Conservation (phyloP, 2,888 invertebrate species). For the Dryococelus australis region DNA sequence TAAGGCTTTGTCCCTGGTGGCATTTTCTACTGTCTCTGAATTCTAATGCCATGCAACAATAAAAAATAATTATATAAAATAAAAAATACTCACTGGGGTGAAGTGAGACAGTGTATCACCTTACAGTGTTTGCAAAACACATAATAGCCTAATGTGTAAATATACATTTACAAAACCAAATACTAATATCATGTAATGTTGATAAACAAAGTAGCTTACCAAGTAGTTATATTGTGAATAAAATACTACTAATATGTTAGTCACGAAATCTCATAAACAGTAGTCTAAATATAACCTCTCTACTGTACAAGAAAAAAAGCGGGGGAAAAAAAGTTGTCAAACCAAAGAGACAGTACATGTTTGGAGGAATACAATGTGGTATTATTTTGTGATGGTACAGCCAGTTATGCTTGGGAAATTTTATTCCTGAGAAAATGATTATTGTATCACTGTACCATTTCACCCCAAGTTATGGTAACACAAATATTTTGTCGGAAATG, state of each 20-base stretch:
- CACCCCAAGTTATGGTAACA: background rate
- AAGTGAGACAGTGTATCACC: conserved; percentile 9
- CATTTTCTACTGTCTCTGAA: background rate
- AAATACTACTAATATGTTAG: background rate
- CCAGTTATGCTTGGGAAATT: background rate
- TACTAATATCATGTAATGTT: background rate
- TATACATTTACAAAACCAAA: background rate
- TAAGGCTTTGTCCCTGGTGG: conserved; percentile 10
- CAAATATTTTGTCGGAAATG: too few species aligned
- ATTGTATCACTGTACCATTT: background rate
- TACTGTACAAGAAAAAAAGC: background rate
- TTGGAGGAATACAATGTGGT: background rate
- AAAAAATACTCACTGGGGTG: background rate
- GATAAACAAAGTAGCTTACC: background rate
- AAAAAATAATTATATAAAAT: background rate
- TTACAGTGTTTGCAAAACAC: background rate
- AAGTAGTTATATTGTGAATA: background rate
- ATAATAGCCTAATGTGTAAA: background rate
- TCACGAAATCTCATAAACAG: background rate
- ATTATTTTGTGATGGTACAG: background rate
- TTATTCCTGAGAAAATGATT: background rate
- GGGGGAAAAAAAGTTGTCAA: background rate
- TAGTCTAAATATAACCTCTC: background rate
- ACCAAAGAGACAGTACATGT: background rate
- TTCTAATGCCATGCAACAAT: background rate